Evolutionary conservation across 2,113 vertebrate species (phyloP).

Genomic region (pig (Sus scrofa)): DNA sequence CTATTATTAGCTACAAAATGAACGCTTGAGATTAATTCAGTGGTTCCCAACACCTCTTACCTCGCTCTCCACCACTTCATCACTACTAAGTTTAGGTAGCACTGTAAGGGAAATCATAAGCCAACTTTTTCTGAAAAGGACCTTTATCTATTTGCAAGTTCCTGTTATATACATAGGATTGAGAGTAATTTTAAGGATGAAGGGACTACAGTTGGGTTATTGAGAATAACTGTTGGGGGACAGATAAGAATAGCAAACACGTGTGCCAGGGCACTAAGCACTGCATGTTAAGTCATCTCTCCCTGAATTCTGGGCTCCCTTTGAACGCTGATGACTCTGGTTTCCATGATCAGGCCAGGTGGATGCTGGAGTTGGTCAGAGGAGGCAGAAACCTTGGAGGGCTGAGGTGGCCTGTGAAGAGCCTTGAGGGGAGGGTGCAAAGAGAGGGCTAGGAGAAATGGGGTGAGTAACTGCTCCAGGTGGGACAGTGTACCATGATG

Average conservation of each 20-base stretch:
- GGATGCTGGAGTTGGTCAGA: neutral
- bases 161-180: conserved; percentile 1
- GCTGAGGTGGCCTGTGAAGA: neutral
- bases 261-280: neutral
- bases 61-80: neutral
- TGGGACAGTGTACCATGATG: neutral
- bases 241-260: neutral
- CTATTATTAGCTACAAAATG: conserved; percentile 7
- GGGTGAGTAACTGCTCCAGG: neutral
- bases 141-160: neutral
- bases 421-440: neutral
- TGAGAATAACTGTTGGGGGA: neutral
- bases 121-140: neutral
- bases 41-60: neutral
- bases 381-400: neutral
- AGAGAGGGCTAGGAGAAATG: neutral
- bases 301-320: neutral
- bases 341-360: neutral
- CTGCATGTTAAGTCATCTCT: neutral
- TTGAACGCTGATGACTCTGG: neutral
- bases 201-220: neutral
- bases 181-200: neutral
- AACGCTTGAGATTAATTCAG: neutral
- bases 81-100: neutral
- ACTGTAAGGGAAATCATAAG: neutral